Base-by-base conservation (phyloP, 64 coral and sea anemone species). In the Montipora capricornis region DNA sequence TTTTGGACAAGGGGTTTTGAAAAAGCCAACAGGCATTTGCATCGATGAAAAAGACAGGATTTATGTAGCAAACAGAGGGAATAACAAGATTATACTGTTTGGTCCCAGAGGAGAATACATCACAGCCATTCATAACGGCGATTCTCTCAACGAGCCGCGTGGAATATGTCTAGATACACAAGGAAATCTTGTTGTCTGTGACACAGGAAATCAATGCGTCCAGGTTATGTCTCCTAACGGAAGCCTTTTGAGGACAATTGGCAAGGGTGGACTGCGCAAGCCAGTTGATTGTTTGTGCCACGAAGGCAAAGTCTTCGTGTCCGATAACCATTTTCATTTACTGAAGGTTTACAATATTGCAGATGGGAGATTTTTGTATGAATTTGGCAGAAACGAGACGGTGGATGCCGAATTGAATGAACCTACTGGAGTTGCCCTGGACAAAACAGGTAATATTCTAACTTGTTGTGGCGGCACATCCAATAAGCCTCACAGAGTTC, bases 391-490 rank as follows among this genome's bases (percentile, higher is more conserved):
- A 50, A 6, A 46, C 13, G 68, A 20, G 64, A 47, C 52, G 4
- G 3, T 5, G 4, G 90, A 67, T 78, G 81, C 51, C 19, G 68
- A 49, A 8, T 48, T 92, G 17, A 20, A 68, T 49, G 20, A 20
- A 17, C 90, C 90, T 22, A 16, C 6, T n/a, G 81, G 90, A 7
- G 52, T 92, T 46, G 81, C 90, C 47, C 46, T 78, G 17, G 90
- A 92, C n/a, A 84, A 85, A 66, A 22, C 73, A 12, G 53, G 75
- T 15, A 14, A 92, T 20, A 81, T 92, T 46, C 46, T 84, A 44
- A 44, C 86, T 19, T 83, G 79, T 66, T 82, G 52, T 17, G 44
- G 17, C 26, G 17, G 13, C 14, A 4, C 29, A 4, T 49, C 14
- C 49, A 78, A 20, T 20, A 64, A 20, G 16, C 16, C 68, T 71